phyloP scores from a whole-genome alignment of 2,113 vertebrate genomes.

The Dissostichus mawsoni region DNA sequence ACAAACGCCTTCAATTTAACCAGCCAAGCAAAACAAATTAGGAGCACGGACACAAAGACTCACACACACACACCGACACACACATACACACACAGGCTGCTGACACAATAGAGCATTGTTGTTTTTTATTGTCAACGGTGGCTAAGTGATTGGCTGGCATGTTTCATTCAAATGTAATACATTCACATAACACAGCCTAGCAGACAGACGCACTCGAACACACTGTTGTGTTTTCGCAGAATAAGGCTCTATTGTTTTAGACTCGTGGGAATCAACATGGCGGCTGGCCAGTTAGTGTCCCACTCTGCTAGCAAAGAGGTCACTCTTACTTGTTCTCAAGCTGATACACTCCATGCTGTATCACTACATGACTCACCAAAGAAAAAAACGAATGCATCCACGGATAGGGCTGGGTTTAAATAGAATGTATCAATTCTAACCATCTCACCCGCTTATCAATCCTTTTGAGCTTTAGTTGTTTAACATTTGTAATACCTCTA shows the following conservation, averaged over 20 bases:
- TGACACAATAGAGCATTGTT: conserved; percentile 82
- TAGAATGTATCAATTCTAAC: neutral
- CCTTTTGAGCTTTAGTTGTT: no score
- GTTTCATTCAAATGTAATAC: conserved; percentile 64
- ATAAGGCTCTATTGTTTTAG: conserved; percentile 75
- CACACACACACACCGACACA: conserved; percentile 44
- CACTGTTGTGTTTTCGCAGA: conserved; percentile 52
- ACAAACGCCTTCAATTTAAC: conserved; percentile 88
- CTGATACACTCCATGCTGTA: neutral
- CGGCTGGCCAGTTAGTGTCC: conserved; percentile 38
- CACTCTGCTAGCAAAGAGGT: conserved; percentile 1
- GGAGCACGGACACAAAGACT: conserved; percentile 64
- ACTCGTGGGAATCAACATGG: conserved; percentile 78
- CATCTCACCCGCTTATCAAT: neutral
- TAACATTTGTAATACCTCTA: no score
- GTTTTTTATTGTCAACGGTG: conserved; percentile 74
- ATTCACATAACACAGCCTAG: conserved; percentile 55
- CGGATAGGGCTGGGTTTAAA: neutral
- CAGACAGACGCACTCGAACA: conserved; percentile 43
- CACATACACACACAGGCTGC: conserved; percentile 42
- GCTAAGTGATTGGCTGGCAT: conserved; percentile 66
- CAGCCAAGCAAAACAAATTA: conserved; percentile 85
- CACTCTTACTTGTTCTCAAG: conserved; percentile 21
- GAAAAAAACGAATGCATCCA: neutral
- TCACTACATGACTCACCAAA: neutral